phyloP scores from a whole-genome alignment of 2,888 invertebrate genomes.

The Drosophila pseudotakahashii region DNA sequence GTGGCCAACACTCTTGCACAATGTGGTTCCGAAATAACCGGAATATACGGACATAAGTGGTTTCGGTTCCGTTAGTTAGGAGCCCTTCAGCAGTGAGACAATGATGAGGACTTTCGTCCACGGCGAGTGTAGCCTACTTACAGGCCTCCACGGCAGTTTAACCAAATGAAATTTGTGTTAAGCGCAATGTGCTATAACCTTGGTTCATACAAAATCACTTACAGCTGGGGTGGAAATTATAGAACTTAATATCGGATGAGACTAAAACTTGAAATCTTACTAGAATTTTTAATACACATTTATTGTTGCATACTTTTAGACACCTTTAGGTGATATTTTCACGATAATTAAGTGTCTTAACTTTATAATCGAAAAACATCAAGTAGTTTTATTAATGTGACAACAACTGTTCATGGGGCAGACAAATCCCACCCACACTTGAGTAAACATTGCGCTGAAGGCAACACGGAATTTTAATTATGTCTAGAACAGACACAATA shows the following conservation, averaged over 20 bases:
- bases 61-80: slow-evolving; percentile 42
- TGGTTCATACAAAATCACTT: slow-evolving; percentile 2
- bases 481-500: slow-evolving; percentile 35
- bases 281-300: too few relatives aligned
- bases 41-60: slow-evolving; percentile 33
- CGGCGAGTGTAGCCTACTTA: slow-evolving; percentile 65
- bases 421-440: slow-evolving; percentile 61
- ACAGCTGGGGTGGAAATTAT: background rate
- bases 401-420: slow-evolving; percentile 20
- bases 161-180: slow-evolving; percentile 52
- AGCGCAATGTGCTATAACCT: slow-evolving; percentile 38
- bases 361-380: too few relatives aligned
- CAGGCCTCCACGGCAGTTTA: slow-evolving; percentile 46
- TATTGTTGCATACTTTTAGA: background rate
- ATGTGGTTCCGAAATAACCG: slow-evolving; percentile 58
- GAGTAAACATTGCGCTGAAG: slow-evolving; percentile 63
- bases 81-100: slow-evolving; percentile 42
- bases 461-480: slow-evolving; percentile 67
- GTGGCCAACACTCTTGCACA: slow-evolving; percentile 7
- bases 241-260: background rate
- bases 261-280: background rate
- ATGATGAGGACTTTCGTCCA: slow-evolving; percentile 35
- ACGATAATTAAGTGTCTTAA: background rate
- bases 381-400: background rate
- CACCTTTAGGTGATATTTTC: too few relatives aligned